These are phyloP conservation scores for Tanypteryx hageni DNA, from an alignment of 2,888 invertebrate genomes.

Conservation along the genomic window DNA sequence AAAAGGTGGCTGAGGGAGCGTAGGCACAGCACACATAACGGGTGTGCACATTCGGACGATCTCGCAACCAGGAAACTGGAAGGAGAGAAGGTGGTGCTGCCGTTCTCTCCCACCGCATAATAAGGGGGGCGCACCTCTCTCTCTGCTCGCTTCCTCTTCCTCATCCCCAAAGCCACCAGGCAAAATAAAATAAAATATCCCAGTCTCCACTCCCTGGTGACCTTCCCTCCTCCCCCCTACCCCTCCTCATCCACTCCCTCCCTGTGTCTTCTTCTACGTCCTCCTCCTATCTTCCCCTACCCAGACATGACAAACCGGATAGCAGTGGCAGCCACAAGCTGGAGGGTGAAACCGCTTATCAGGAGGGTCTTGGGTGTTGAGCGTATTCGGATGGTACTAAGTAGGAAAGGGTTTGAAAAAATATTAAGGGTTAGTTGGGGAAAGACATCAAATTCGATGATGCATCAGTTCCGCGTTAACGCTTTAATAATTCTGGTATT, in stretches of 20 bases:
- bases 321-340: not conserved
- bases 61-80: conserved; percentile 5
- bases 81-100: not conserved
- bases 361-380: not conserved
- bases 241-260: not conserved
- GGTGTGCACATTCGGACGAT: not conserved
- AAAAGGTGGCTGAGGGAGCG: not conserved
- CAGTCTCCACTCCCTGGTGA: not conserved
- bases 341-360: not conserved
- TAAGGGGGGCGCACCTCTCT: not conserved
- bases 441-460: too few relatives aligned
- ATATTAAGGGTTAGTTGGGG: too few relatives aligned
- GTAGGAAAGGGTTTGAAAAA: not conserved
- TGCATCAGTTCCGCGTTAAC: too few relatives aligned
- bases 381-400: not conserved
- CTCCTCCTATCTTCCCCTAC: not conserved
- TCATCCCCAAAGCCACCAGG: not conserved
- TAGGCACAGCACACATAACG: not conserved
- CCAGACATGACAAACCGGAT: not conserved
- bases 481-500: too few relatives aligned
- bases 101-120: not conserved
- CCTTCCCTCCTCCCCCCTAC: not conserved
- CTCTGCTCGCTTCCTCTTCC: not conserved
- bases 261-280: not conserved
- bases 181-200: not conserved